These are phyloP conservation scores for Poeciliopsis infans DNA, from an alignment of 2,797 vertebrate species.

Conservation along the genomic window DNA sequence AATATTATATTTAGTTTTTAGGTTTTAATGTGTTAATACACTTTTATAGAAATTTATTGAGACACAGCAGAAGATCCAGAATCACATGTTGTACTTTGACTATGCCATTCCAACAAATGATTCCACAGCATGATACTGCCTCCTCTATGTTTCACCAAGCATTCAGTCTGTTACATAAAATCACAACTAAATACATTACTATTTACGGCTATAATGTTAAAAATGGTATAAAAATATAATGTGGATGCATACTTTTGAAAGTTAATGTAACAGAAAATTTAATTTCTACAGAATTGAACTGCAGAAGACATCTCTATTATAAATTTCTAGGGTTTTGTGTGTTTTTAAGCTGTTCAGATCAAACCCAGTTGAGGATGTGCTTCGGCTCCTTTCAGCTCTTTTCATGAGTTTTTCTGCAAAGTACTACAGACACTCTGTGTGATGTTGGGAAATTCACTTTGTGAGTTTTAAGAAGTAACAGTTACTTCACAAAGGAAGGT, in stretches of 20 bases:
- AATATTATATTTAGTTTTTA: not conserved
- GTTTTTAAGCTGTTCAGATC: slow-evolving; percentile 13
- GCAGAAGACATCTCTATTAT: not conserved
- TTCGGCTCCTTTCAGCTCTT: not conserved
- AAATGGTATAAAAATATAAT: not conserved
- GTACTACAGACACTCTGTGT: not conserved
- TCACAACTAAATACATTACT: not conserved
- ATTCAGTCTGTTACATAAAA: not conserved
- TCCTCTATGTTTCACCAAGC: not conserved
- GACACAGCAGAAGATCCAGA: not conserved
- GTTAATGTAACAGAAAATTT: not conserved
- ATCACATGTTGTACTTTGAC: not conserved
- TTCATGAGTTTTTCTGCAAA: slow-evolving; percentile 3
- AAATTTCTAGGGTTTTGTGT: not conserved
- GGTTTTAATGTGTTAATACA: not conserved
- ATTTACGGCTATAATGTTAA: not conserved
- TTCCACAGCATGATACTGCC: not conserved
- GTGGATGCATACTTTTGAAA: not conserved
- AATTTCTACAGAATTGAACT: not conserved
- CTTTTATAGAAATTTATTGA: not conserved
- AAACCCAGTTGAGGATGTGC: slow-evolving; percentile 8
- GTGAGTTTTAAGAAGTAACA: slow-evolving; percentile 15
- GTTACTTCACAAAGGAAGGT: slow-evolving; percentile 16
- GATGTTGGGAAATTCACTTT: slow-evolving; percentile 10
- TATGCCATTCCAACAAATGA: not conserved